Percentiles rank a stretch among this genome's conserved stretches.
phyloP scores from a whole-genome alignment of 2,888 invertebrate species.

The Catotricha subobsoleta region DNA sequence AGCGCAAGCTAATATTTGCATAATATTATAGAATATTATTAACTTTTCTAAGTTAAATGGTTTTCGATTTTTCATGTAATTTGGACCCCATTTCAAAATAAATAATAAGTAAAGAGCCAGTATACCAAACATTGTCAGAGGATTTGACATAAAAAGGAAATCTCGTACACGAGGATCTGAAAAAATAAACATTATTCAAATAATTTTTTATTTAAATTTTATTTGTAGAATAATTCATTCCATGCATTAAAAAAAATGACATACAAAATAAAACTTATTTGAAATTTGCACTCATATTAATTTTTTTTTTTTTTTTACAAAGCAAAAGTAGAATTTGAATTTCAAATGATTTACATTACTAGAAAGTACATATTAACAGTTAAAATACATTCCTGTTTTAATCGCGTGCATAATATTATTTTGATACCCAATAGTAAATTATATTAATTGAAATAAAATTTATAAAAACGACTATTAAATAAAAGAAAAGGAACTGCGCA shows the following conservation, averaged over 20 bases:
- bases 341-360: too few relatives aligned
- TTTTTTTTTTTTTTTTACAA: not conserved
- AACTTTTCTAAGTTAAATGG: slow-evolving; percentile 45
- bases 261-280: slow-evolving; percentile 4
- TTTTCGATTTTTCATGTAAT: slow-evolving; percentile 44
- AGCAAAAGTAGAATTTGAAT: too few relatives aligned
- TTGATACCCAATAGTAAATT: too few relatives aligned
- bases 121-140: slow-evolving; percentile 39
- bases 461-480: too few relatives aligned
- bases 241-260: slow-evolving; percentile 6
- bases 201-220: too few relatives aligned
- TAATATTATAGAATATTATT: slow-evolving; percentile 46
- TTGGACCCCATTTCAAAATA: slow-evolving; percentile 51
- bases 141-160: slow-evolving; percentile 47
- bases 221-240: too few relatives aligned
- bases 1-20: slow-evolving; percentile 42
- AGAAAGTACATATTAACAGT: too few relatives aligned
- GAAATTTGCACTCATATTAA: not conserved
- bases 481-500: too few relatives aligned
- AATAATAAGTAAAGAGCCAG: slow-evolving; percentile 46
- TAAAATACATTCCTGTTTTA: too few relatives aligned
- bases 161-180: slow-evolving; percentile 43
- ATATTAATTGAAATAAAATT: too few relatives aligned
- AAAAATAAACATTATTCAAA: not conserved
- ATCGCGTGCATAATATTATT: too few relatives aligned